These are phyloP conservation scores for Epinotia demarniana DNA, from an alignment of 2,888 invertebrate genomes.

Conservation along the genomic window DNA sequence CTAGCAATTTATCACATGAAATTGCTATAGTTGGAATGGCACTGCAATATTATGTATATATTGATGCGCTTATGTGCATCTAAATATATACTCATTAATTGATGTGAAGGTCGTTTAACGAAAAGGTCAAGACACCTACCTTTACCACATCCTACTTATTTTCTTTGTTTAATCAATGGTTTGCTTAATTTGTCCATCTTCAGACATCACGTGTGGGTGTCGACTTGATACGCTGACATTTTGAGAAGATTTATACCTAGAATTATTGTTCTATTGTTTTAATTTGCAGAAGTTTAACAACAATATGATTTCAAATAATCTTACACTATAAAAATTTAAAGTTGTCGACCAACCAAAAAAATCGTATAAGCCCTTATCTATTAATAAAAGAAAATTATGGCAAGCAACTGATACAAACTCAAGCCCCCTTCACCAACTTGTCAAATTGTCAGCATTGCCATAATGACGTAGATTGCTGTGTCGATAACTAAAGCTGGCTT, in stretches of 20 bases:
- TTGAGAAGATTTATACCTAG: not conserved
- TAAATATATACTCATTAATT: not conserved
- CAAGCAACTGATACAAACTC: too few relatives aligned
- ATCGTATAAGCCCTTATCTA: too few relatives aligned
- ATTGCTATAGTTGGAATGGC: too few relatives aligned
- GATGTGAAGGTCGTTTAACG: constrained; percentile 19
- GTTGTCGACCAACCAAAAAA: not conserved
- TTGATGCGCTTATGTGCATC: not conserved
- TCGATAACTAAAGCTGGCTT: too few relatives aligned
- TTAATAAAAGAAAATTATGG: too few relatives aligned
- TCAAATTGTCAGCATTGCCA: too few relatives aligned
- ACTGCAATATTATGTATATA: too few relatives aligned
- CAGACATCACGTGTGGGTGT: constrained; percentile 11
- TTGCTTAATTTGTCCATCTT: constrained; percentile 31
- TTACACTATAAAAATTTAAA: not conserved
- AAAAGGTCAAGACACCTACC: constrained; percentile 33
- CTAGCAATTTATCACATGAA: too few relatives aligned
- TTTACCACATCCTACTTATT: constrained; percentile 33
- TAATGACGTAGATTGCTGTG: too few relatives aligned
- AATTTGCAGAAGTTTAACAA: not conserved
- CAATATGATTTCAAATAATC: not conserved
- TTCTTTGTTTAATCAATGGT: constrained; percentile 26
- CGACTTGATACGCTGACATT: constrained; percentile 20
- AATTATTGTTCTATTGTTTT: constrained; percentile 7
- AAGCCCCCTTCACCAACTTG: too few relatives aligned